phyloP scores from a whole-genome alignment of 2,113 vertebrate species.

The Corvus hawaiiensis region DNA sequence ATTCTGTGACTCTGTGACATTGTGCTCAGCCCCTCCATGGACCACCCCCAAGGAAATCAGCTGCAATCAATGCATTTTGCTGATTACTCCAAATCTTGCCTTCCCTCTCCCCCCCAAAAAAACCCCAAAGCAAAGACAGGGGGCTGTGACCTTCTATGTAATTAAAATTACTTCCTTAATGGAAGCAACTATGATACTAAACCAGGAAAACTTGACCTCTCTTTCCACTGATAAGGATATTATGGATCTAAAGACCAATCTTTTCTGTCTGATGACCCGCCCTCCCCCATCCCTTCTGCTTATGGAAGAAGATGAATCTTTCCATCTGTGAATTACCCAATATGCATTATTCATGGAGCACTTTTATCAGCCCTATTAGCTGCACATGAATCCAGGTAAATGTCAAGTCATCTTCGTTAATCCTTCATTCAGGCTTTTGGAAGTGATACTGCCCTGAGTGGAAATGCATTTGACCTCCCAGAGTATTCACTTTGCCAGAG shows the following conservation, averaged over 20 bases:
- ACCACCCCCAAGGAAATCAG: neutral
- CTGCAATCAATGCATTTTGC: neutral
- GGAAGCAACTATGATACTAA: neutral
- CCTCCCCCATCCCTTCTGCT: neutral
- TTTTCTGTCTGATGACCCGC: neutral
- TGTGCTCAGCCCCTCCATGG: neutral
- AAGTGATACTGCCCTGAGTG: neutral
- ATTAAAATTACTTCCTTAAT: slow-evolving; percentile 8
- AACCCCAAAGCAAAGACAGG: fast-evolving
- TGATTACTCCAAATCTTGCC: neutral
- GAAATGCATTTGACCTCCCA: slow-evolving; percentile 40
- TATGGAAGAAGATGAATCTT: slow-evolving; percentile 42
- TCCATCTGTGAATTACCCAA: slow-evolving; percentile 28
- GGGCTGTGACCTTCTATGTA: neutral
- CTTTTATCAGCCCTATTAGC: slow-evolving; percentile 65
- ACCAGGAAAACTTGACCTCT: neutral
- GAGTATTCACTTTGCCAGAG: neutral
- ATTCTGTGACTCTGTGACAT: neutral
- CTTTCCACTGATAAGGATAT: neutral
- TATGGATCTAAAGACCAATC: neutral
- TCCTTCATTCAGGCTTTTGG: slow-evolving; percentile 30
- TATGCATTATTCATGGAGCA: slow-evolving; percentile 60
- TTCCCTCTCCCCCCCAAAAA: too few relatives aligned
- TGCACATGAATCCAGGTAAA: slow-evolving; percentile 58
- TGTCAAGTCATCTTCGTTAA: slow-evolving; percentile 58